Base-by-base conservation (phyloP, 2,797 vertebrate genomes). In the Centroberyx gerrardi region DNA sequence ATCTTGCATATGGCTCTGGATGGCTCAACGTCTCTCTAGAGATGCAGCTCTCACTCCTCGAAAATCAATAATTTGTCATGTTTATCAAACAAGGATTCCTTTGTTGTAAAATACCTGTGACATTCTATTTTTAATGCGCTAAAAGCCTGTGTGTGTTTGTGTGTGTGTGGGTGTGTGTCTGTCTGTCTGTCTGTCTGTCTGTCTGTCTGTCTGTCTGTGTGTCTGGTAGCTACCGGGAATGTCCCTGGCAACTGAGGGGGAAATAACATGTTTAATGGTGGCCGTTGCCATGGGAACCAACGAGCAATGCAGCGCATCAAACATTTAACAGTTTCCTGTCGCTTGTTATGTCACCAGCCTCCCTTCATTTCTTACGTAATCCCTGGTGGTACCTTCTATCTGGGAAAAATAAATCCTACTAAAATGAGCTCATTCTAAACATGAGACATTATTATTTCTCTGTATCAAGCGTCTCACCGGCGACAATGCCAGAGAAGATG, bases 221-320 rank as follows among this genome's bases (percentile, higher is more conserved):
- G 62, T 76, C 48, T 78, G 66, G 72, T 81, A 62, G 49, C 76
- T 85, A 68, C 48, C 8, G 28, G 80, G 79, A 87, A 81, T 73
- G 69, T 82, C 81, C 87, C 73, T 83, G 77, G 79, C 80, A 73
- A 84, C 42, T 2, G 29, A 74, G 66, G 73, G 44, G 86, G 63
- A 85, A 82, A 54, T 72, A 68, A 52, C 67, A 60, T 77, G 68
- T 81, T 80, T 72, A 69, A 74, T 54, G 29, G 46, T 51, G 67
- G 52, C 59, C 29, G 65, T 85, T 63, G 63, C 81, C 81, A 82
- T 86, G 76, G 83, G 75, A 88, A 90, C 87, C 69, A 66, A 42
- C 28, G 71, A 76, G 69, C 56, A 71, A 72, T 72, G 64, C 70
- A 70, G 53, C 53, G 18, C 63, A 76, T 85, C 53, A 88, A 82